A percentile compares a stretch with the other conserved stretches of the same genome.
phyloP scores from a whole-genome alignment of 2,888 invertebrate species.

The Trachelus stipa region DNA sequence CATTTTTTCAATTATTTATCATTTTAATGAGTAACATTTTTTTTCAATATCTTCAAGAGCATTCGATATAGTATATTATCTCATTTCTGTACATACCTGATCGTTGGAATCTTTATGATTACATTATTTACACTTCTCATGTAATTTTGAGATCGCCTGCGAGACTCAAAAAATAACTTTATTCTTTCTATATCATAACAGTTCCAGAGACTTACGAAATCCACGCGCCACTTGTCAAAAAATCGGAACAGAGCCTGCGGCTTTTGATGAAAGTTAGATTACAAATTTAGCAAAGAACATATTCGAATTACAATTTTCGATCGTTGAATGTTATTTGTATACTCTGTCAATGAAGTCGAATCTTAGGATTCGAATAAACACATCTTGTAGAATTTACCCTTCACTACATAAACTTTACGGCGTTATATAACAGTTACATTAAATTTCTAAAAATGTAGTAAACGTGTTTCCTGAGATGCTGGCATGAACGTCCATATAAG shows the following conservation, averaged over 20 bases:
- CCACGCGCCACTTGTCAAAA: background rate
- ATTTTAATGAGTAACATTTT: background rate
- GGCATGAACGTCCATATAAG: background rate
- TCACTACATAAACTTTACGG: background rate
- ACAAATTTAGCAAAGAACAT: background rate
- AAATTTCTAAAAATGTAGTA: background rate
- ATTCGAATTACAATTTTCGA: background rate
- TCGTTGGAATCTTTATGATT: background rate
- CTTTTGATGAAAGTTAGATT: constrained; percentile 6
- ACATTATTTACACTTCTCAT: background rate
- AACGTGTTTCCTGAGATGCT: background rate
- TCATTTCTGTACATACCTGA: background rate
- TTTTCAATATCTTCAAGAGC: background rate
- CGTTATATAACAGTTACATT: background rate
- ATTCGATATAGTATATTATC: background rate
- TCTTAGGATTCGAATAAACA: background rate
- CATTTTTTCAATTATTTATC: background rate
- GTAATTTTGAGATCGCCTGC: background rate
- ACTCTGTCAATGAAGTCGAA: background rate
- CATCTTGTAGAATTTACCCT: background rate
- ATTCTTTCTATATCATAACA: constrained; percentile 13
- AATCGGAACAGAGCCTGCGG: background rate
- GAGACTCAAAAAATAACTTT: background rate
- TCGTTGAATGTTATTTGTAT: background rate
- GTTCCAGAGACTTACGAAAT: background rate